These are phyloP conservation scores for Erebia ligea DNA, from an alignment of 2,888 invertebrate genomes.

Conservation along the genomic window DNA sequence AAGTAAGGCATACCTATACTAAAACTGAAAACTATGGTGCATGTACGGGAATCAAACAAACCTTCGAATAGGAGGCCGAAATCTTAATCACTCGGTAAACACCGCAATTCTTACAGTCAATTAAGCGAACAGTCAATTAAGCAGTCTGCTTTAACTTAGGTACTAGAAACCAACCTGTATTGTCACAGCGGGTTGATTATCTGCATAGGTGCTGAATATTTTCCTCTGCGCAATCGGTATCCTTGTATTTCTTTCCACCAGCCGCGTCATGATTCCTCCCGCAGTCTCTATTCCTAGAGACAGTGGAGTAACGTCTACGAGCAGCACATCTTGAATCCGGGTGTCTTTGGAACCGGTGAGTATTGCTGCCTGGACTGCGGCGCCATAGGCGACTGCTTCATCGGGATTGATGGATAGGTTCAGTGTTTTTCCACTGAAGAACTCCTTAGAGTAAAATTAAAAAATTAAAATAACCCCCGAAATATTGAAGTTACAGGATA, in stretches of 20 bases:
- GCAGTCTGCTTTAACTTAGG: neutral
- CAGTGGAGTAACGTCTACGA: constrained; percentile 91
- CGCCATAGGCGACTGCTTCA: constrained; percentile 96
- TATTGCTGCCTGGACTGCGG: constrained; percentile 97
- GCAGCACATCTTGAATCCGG: constrained; percentile 90
- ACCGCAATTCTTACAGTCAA: too few relatives aligned
- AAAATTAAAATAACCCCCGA: too few relatives aligned
- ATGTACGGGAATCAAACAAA: too few relatives aligned
- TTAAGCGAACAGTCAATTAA: too few relatives aligned
- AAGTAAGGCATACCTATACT: too few relatives aligned
- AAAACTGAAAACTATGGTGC: too few relatives aligned
- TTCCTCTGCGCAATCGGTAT: constrained; percentile 92
- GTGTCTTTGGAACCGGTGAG: constrained; percentile 87
- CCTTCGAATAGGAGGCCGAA: too few relatives aligned
- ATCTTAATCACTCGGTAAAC: too few relatives aligned
- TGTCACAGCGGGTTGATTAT: constrained; percentile 95
- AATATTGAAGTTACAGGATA: too few relatives aligned
- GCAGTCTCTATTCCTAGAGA: constrained; percentile 93
- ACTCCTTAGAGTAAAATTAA: constrained; percentile 76
- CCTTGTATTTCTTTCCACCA: constrained; percentile 92
- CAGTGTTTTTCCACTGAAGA: constrained; percentile 91
- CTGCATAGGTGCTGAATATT: constrained; percentile 94
- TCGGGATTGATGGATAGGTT: constrained; percentile 97
- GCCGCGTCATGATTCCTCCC: constrained; percentile 92
- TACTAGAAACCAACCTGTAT: constrained; percentile 84